A percentile compares a stretch with the other conserved stretches of the same genome.
These are phyloP conservation scores for Pocillopora verrucosa DNA, from an alignment of 64 coral and sea anemone species.

Conservation along the genomic window DNA sequence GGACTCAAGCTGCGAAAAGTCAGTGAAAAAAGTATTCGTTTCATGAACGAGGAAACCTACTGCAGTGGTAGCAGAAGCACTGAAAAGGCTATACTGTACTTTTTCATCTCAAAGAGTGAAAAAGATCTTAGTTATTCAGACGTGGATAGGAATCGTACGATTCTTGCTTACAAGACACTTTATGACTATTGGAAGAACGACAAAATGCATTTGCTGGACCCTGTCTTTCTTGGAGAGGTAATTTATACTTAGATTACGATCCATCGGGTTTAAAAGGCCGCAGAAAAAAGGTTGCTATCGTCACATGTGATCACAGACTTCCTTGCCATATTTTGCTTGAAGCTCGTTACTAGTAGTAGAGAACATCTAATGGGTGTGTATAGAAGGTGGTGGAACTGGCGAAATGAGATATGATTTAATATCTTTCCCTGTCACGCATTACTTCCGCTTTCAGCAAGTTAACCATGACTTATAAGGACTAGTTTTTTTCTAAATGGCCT, in stretches of 20 bases:
- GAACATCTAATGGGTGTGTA: too few relatives aligned
- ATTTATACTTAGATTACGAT: not conserved
- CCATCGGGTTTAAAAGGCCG: too few relatives aligned
- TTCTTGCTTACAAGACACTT: conserved; percentile 29
- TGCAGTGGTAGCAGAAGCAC: not conserved
- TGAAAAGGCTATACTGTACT: conserved; percentile 1
- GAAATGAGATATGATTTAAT: too few relatives aligned
- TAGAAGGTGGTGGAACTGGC: too few relatives aligned
- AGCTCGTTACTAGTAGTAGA: too few relatives aligned
- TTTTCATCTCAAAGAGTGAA: conserved; percentile 35
- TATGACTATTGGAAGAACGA: conserved; percentile 34
- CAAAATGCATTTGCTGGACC: conserved; percentile 26
- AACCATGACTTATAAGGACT: too few relatives aligned
- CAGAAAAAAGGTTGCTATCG: too few relatives aligned
- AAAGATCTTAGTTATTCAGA: not conserved
- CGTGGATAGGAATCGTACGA: conserved; percentile 53
- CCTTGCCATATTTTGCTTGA: too few relatives aligned
- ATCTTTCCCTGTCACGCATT: too few relatives aligned
- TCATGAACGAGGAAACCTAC: not conserved
- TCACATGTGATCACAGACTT: too few relatives aligned
- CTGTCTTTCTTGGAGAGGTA: conserved; percentile 37
- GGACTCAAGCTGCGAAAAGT: not conserved
- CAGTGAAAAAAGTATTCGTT: conserved; percentile 5
- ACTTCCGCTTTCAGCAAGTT: too few relatives aligned
- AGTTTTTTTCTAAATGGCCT: too few relatives aligned